Evolutionary conservation across 2,888 invertebrate species (phyloP).

Genomic region (Chaetoderma sp.): DNA sequence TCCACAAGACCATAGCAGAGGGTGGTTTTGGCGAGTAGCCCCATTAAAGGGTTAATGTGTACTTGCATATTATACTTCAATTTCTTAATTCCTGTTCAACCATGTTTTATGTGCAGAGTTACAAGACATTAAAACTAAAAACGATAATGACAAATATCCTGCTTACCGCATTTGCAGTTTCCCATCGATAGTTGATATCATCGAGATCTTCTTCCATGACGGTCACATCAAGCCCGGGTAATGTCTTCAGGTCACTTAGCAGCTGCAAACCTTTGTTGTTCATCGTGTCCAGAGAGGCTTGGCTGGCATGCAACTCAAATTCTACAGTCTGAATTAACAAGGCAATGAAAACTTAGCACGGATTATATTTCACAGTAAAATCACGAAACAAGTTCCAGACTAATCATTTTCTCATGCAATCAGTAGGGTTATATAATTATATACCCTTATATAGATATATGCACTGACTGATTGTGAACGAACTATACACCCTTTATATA

Average conservation of each 20-base stretch:
- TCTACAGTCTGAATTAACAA: constrained; percentile 56
- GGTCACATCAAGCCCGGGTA: constrained; percentile 52
- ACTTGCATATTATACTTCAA: too few relatives aligned
- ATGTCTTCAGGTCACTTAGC: constrained; percentile 60
- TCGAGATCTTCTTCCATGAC: constrained; percentile 55
- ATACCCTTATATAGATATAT: too few relatives aligned
- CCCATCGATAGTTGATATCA: constrained; percentile 55
- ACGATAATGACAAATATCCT: not conserved
- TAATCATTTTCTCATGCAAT: too few relatives aligned
- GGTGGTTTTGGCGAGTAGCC: too few relatives aligned
- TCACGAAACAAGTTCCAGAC: not conserved
- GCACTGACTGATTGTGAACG: too few relatives aligned
- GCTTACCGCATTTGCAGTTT: constrained; percentile 51
- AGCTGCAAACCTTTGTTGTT: constrained; percentile 73
- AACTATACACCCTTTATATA: too few relatives aligned
- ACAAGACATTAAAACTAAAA: too few relatives aligned
- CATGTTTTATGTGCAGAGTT: too few relatives aligned
- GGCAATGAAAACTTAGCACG: not conserved
- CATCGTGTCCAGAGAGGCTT: constrained; percentile 77
- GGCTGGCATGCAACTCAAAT: constrained; percentile 62
- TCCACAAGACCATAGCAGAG: too few relatives aligned
- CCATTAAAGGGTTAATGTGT: too few relatives aligned
- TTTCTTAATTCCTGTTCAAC: too few relatives aligned
- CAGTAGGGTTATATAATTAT: too few relatives aligned
- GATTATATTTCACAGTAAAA: not conserved